Evolutionary conservation across 2,797 vertebrate species (phyloP).

Genomic region (Cyprinella venusta): DNA sequence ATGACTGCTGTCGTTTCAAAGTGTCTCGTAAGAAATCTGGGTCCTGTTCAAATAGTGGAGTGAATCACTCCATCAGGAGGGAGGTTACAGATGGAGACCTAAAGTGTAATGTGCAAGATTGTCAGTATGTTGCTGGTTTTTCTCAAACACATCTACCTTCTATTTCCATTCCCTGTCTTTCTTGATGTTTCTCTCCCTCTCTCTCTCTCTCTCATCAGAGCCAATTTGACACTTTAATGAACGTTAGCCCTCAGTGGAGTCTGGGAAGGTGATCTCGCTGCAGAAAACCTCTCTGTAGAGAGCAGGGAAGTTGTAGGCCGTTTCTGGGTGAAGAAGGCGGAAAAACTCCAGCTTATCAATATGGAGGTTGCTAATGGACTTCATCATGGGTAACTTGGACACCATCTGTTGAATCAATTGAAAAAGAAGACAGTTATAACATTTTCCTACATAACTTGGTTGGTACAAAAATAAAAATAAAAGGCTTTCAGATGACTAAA

Average conservation of each 20-base stretch:
- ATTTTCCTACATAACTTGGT: neutral
- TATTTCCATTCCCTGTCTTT: slow-evolving; percentile 46
- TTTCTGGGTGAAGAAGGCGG: slow-evolving; percentile 88
- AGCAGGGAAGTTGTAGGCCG: slow-evolving; percentile 85
- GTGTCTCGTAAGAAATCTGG: slow-evolving; percentile 51
- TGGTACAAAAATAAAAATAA: neutral
- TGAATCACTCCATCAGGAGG: slow-evolving; percentile 58
- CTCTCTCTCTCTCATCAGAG: slow-evolving; percentile 30
- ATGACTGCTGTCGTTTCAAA: slow-evolving; percentile 41
- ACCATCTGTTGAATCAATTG: slow-evolving; percentile 79
- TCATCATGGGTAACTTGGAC: slow-evolving; percentile 88
- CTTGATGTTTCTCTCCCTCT: slow-evolving; percentile 32
- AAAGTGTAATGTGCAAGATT: slow-evolving; percentile 82
- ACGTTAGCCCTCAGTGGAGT: slow-evolving; percentile 84
- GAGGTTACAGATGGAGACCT: slow-evolving; percentile 70
- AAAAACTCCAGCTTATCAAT: slow-evolving; percentile 94
- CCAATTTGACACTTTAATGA: slow-evolving; percentile 50
- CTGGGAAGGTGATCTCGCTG: slow-evolving; percentile 87
- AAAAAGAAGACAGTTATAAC: neutral
- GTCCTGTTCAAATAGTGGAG: slow-evolving; percentile 64
- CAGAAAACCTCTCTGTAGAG: slow-evolving; percentile 91
- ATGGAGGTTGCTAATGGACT: slow-evolving; percentile 92
- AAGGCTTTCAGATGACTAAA: neutral
- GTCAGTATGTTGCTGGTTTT: slow-evolving; percentile 77
- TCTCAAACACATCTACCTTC: slow-evolving; percentile 66